Conservation (phyloP, 2,113 vertebrate genomes). For the Ciconia boyciana region DNA sequence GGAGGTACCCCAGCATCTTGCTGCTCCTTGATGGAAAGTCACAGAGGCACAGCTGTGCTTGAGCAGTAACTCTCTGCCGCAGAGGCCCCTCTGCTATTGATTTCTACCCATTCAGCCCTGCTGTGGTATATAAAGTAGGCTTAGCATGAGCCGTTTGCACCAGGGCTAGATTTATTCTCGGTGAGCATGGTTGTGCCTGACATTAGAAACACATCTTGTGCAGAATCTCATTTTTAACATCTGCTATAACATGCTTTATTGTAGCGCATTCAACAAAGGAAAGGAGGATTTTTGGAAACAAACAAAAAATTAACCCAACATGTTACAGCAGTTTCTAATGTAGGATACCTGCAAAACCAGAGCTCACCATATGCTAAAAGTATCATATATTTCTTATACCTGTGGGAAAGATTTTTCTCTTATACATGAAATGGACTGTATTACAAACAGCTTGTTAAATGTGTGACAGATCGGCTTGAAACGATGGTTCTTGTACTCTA, state of each 20-base stretch:
- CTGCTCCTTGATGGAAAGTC: not conserved
- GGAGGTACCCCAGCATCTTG: not conserved
- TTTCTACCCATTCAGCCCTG: not conserved
- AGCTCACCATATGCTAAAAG: conserved; percentile 25
- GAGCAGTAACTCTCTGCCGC: not conserved
- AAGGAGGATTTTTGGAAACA: not conserved
- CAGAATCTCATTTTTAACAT: conserved; percentile 7
- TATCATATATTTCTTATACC: conserved; percentile 26
- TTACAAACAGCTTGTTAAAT: conserved; percentile 74
- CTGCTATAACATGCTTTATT: not conserved
- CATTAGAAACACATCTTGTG: not conserved
- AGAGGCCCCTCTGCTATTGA: conserved; percentile 15
- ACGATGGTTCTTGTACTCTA: conserved; percentile 45
- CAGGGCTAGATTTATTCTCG: not conserved
- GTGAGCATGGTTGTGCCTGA: not conserved
- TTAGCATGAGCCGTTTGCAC: not conserved
- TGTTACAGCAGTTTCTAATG: not conserved
- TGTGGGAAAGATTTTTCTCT: conserved; percentile 50
- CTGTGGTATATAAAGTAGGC: not conserved
- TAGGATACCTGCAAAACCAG: not conserved
- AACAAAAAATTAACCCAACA: not conserved
- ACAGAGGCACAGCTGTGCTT: not conserved
- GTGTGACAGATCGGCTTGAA: conserved; percentile 53
- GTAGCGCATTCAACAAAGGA: not conserved
- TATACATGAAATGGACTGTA: conserved; percentile 59